phyloP scores from a whole-genome alignment of 2,888 invertebrate species.

The Micoletzkya japonica region DNA sequence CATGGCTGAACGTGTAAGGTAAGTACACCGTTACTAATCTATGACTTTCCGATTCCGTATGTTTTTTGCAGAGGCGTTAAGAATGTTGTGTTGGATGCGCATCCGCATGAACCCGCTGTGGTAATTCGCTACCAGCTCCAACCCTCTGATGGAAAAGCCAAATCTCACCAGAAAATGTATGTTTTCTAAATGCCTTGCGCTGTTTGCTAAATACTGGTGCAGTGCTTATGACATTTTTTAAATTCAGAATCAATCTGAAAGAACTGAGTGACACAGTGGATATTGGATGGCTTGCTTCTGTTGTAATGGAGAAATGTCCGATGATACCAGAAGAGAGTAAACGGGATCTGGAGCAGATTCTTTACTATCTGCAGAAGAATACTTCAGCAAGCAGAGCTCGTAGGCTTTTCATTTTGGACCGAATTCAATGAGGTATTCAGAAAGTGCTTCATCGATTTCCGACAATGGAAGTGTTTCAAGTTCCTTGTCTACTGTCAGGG shows the following conservation, averaged over 20 bases:
- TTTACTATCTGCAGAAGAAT: slow-evolving; percentile 81
- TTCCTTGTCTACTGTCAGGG: slow-evolving; percentile 29
- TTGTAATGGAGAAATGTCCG: slow-evolving; percentile 82
- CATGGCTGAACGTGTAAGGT: too few relatives aligned
- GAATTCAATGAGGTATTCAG: slow-evolving; percentile 15
- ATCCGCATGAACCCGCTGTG: slow-evolving; percentile 83
- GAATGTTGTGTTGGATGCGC: slow-evolving; percentile 75
- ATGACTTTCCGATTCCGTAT: neutral
- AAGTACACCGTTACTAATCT: too few relatives aligned
- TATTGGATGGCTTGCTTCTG: slow-evolving; percentile 78
- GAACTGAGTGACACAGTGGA: slow-evolving; percentile 80
- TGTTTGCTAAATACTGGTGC: neutral
- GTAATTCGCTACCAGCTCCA: slow-evolving; percentile 79
- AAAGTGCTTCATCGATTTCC: slow-evolving; percentile 42
- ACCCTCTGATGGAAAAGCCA: slow-evolving; percentile 22
- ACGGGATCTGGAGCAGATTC: slow-evolving; percentile 82
- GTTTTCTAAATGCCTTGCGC: slow-evolving; percentile 1
- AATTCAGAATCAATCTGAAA: slow-evolving; percentile 74
- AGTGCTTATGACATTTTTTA: neutral
- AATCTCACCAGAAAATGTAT: slow-evolving; percentile 39
- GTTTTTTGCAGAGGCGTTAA: neutral
- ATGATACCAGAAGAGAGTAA: slow-evolving; percentile 81
- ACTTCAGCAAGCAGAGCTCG: slow-evolving; percentile 28
- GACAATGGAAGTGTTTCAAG: slow-evolving; percentile 30
- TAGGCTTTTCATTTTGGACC: neutral